phyloP scores from a whole-genome alignment of 1,140 invertebrate genomes.

The Cephus cinctus region DNA sequence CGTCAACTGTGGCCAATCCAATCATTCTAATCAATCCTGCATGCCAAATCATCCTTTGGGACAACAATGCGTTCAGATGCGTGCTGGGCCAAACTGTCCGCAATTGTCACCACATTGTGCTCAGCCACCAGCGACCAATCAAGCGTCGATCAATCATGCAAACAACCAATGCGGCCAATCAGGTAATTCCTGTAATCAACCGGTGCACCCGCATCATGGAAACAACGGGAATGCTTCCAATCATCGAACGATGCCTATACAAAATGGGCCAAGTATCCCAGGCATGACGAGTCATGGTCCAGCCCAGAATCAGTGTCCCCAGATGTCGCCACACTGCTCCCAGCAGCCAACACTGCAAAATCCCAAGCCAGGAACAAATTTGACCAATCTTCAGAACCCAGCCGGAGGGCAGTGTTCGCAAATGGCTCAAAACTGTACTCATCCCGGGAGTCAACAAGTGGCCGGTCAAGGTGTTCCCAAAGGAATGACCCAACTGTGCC shows the following conservation, averaged over 20 bases:
- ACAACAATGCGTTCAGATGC: slow-evolving; percentile 32
- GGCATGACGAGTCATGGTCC: not conserved
- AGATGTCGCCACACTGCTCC: slow-evolving; percentile 30
- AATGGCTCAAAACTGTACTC: slow-evolving; percentile 33
- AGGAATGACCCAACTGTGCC: slow-evolving; percentile 35
- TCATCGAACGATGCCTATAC: not conserved
- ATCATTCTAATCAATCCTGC: slow-evolving; percentile 27
- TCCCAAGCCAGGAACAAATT: too few relatives aligned
- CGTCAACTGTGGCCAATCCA: slow-evolving; percentile 33
- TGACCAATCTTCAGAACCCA: too few relatives aligned
- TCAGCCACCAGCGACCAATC: slow-evolving; percentile 1
- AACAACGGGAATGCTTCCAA: too few relatives aligned
- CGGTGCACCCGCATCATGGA: not conserved
- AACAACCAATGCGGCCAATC: slow-evolving; percentile 1
- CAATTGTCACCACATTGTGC: slow-evolving; percentile 29
- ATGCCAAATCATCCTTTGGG: slow-evolving; percentile 12
- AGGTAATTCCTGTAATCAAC: not conserved
- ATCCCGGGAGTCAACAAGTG: slow-evolving; percentile 28
- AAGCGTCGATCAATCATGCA: not conserved
- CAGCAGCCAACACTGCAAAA: slow-evolving; percentile 37
- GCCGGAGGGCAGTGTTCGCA: slow-evolving; percentile 33
- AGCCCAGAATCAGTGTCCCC: slow-evolving; percentile 3
- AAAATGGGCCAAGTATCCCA: not conserved
- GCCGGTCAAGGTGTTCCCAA: slow-evolving; percentile 21
- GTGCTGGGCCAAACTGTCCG: slow-evolving; percentile 33